Conservation (phyloP, 2,888 invertebrate species). For the Mycalesis mineus region DNA sequence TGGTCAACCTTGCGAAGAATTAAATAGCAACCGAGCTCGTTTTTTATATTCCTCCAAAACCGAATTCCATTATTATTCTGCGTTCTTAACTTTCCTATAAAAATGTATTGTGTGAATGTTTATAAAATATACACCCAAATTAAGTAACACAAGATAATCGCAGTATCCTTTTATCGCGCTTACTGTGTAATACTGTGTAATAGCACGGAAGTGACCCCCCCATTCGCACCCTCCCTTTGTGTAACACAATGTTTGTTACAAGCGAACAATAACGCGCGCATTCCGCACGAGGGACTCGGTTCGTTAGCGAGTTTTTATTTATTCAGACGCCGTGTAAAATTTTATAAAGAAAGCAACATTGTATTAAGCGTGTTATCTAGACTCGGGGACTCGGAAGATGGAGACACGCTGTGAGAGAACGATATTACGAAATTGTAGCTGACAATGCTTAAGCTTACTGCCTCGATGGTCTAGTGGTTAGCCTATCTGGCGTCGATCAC, state of each 20-base stretch:
- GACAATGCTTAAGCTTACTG: no score
- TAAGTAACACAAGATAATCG: neutral
- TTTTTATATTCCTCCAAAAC: no score
- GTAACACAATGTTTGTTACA: conserved; percentile 8
- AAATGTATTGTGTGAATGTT: neutral
- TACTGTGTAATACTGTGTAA: conserved; percentile 1
- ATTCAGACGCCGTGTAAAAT: neutral
- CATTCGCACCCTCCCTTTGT: neutral
- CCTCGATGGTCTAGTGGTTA: no score
- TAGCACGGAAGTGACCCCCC: conserved; percentile 6
- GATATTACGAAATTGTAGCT: no score
- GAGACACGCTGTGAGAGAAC: no score
- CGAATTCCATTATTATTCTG: no score
- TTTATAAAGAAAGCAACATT: neutral
- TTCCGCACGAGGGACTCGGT: neutral
- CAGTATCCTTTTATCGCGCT: neutral
- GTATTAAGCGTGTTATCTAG: neutral
- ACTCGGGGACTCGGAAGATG: neutral
- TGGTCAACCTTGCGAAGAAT: no score
- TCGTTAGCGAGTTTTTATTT: conserved; percentile 6
- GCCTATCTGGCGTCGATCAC: no score
- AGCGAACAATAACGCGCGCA: neutral
- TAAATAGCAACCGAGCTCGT: no score
- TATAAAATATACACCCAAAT: neutral
- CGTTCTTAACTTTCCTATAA: no score